Evolutionary conservation across 2,888 invertebrate species (phyloP).

Genomic region (Nomada hirtipes): DNA sequence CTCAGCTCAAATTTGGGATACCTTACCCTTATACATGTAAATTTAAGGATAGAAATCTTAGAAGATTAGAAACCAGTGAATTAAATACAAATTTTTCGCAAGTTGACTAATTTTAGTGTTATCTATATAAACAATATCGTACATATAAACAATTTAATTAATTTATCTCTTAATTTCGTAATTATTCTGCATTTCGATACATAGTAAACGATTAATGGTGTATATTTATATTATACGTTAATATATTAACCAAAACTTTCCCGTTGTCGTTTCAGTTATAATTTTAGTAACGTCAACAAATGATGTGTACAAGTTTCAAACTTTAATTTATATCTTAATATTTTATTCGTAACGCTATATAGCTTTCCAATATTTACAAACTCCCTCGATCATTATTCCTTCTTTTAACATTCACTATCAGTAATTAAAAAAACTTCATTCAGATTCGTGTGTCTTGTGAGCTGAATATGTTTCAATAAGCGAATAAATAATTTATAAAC

Average conservation of each 20-base stretch:
- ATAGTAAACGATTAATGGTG: no score
- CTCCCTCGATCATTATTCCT: neutral
- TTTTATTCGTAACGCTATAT: neutral
- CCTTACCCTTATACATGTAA: no score
- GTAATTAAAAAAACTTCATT: neutral
- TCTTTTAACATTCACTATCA: neutral
- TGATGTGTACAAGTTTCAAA: neutral
- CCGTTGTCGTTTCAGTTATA: no score
- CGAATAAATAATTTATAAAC: neutral
- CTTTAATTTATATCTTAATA: neutral
- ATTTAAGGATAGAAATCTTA: neutral
- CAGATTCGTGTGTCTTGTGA: neutral
- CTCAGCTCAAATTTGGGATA: neutral
- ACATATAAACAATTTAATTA: no score
- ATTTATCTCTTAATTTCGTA: no score
- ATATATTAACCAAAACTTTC: no score
- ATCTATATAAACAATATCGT: no score
- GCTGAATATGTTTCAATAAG: conserved; percentile 5
- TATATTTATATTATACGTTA: no score
- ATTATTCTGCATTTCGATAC: no score
- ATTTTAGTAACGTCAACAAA: no score
- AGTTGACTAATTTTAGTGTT: neutral
- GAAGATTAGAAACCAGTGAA: neutral
- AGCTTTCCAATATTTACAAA: neutral
- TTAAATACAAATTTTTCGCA: neutral